Evolutionary conservation across 2,797 vertebrate genomes (phyloP).

Genomic region (Rhincodon typus): DNA sequence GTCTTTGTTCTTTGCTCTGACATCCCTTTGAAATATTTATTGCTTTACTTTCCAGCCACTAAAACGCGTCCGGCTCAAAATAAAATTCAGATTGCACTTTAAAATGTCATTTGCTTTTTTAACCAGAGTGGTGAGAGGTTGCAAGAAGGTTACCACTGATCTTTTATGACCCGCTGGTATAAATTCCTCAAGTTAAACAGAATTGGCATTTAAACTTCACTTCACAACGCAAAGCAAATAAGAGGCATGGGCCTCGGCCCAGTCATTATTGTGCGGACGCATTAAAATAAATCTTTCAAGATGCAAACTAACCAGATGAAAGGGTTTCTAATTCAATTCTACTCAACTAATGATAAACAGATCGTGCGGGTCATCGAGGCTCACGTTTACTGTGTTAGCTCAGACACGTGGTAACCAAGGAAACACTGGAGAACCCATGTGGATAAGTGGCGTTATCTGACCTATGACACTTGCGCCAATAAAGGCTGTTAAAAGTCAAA

Average conservation of each 20-base stretch:
- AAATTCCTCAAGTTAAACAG: neutral
- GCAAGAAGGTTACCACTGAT: neutral
- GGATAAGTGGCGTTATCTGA: neutral
- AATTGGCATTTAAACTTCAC: neutral
- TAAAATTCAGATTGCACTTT: neutral
- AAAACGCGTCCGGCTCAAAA: neutral
- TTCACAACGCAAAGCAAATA: neutral
- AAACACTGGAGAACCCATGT: constrained; percentile 1
- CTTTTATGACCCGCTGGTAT: neutral
- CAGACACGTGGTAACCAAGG: constrained; percentile 17
- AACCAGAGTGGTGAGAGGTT: neutral
- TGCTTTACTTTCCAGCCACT: neutral
- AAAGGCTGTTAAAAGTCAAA: constrained; percentile 14
- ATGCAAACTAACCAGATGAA: constrained; percentile 16
- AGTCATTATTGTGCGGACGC: constrained; percentile 14
- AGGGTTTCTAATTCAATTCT: constrained; percentile 22
- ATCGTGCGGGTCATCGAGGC: neutral
- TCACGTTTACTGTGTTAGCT: neutral
- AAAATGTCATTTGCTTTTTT: neutral
- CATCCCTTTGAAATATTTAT: neutral
- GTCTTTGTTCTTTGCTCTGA: neutral
- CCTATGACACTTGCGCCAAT: neutral
- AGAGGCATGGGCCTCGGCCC: neutral
- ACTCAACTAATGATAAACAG: constrained; percentile 23
- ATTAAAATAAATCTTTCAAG: constrained; percentile 30